These are phyloP conservation scores for Rhimphoctona megacephalus DNA, from an alignment of 2,888 invertebrate species.

Conservation along the genomic window DNA sequence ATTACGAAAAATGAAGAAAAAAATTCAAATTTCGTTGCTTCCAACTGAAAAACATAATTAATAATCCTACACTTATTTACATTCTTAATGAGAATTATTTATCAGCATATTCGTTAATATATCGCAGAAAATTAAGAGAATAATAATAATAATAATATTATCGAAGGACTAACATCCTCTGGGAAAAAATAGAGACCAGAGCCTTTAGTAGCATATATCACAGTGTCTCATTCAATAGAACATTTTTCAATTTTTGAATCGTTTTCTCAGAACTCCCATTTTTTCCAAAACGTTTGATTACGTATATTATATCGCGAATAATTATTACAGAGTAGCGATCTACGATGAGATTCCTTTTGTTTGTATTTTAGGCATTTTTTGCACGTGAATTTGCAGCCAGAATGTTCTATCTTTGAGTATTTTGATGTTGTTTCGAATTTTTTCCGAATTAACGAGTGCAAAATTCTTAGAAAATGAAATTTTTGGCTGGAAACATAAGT, in stretches of 20 bases:
- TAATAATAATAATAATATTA: conserved; percentile 48
- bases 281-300: conserved; percentile 34
- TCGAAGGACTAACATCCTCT: conserved; percentile 54
- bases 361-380: conserved; percentile 7
- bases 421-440: not conserved
- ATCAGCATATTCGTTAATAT: conserved; percentile 48
- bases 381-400: not conserved
- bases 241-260: conserved; percentile 34
- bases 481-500: not conserved
- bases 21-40: conserved; percentile 31
- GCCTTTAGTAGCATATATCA: conserved; percentile 83
- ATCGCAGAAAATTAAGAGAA: conserved; percentile 27
- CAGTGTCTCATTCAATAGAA: conserved; percentile 79
- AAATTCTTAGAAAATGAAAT: not conserved
- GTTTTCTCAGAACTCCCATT: conserved; percentile 41
- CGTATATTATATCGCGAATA: conserved; percentile 27
- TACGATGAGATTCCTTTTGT: conserved; percentile 46
- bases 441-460: not conserved
- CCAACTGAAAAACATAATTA: conserved; percentile 30
- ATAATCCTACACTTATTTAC: conserved; percentile 58
- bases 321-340: conserved; percentile 26
- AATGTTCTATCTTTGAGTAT: not conserved
- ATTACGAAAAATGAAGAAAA: not conserved
- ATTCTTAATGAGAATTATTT: conserved; percentile 38
- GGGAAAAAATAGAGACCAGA: conserved; percentile 70